Conservation (phyloP, 1,140 invertebrate genomes). For the Diorhabda sublineata region DNA sequence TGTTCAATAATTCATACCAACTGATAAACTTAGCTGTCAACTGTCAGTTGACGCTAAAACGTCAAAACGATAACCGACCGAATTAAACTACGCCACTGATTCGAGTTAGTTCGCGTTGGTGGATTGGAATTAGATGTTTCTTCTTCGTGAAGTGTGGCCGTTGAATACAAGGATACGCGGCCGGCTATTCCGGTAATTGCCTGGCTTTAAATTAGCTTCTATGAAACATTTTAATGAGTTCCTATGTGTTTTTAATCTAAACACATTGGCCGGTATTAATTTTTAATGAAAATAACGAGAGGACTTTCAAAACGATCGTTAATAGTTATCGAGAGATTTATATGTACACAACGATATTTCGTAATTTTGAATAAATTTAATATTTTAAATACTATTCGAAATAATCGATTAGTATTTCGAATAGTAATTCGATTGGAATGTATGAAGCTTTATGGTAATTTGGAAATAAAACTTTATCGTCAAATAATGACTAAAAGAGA, state of each 20-base stretch:
- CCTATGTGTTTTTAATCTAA: constrained; percentile 32
- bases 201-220: constrained; percentile 38
- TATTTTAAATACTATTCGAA: too few relatives aligned
- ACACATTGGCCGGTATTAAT: constrained; percentile 16
- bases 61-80: too few relatives aligned
- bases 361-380: too few relatives aligned
- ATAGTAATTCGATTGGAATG: too few relatives aligned
- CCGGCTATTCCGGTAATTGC: constrained; percentile 26
- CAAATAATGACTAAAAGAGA: too few relatives aligned
- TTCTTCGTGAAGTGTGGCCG: constrained; percentile 22
- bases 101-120: constrained; percentile 25
- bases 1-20: too few relatives aligned
- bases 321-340: constrained; percentile 19
- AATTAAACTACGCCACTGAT: too few relatives aligned
- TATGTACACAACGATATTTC: background rate
- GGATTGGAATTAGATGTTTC: constrained; percentile 23
- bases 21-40: too few relatives aligned
- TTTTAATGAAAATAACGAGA: constrained; percentile 26
- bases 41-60: too few relatives aligned
- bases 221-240: constrained; percentile 42
- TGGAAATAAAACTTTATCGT: too few relatives aligned
- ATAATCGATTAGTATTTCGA: too few relatives aligned
- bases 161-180: constrained; percentile 10
- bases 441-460: too few relatives aligned
- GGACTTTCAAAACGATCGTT: constrained; percentile 4